Conservation (phyloP, 2,888 invertebrate species). For the Chrysodeixis includens region DNA sequence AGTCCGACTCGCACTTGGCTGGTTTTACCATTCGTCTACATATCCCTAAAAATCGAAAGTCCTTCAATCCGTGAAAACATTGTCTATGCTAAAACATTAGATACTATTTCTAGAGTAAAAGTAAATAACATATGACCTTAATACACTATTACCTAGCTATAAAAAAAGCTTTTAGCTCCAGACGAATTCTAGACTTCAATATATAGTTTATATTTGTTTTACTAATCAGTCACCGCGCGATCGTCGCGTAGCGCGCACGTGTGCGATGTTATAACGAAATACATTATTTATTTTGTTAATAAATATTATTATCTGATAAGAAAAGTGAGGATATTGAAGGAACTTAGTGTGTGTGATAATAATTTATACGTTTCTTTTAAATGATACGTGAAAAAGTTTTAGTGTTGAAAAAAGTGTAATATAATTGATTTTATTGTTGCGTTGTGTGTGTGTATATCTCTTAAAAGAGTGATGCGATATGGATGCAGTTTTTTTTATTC, state of each 20-base stretch:
- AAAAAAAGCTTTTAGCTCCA: not conserved
- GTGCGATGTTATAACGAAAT: not conserved
- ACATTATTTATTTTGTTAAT: not conserved
- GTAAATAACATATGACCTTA: not conserved
- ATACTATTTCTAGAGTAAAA: not conserved
- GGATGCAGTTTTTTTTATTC: too few relatives aligned
- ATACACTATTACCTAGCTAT: not conserved
- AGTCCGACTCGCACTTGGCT: too few relatives aligned
- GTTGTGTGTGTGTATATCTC: too few relatives aligned
- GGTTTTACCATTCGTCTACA: too few relatives aligned
- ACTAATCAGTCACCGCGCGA: not conserved
- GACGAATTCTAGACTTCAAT: too few relatives aligned
- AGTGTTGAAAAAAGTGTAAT: too few relatives aligned
- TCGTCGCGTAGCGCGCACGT: not conserved
- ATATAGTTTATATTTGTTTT: not conserved
- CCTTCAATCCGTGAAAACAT: too few relatives aligned
- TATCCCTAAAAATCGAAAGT: too few relatives aligned
- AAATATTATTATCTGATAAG: not conserved
- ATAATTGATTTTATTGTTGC: too few relatives aligned
- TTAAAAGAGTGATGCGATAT: too few relatives aligned
- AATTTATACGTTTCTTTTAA: too few relatives aligned
- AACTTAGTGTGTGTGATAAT: not conserved
- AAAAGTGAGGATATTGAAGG: not conserved
- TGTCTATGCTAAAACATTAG: not conserved
- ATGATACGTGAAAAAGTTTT: too few relatives aligned